Conservation (phyloP, 2,797 vertebrate genomes). For the Sardinella longiceps region DNA sequence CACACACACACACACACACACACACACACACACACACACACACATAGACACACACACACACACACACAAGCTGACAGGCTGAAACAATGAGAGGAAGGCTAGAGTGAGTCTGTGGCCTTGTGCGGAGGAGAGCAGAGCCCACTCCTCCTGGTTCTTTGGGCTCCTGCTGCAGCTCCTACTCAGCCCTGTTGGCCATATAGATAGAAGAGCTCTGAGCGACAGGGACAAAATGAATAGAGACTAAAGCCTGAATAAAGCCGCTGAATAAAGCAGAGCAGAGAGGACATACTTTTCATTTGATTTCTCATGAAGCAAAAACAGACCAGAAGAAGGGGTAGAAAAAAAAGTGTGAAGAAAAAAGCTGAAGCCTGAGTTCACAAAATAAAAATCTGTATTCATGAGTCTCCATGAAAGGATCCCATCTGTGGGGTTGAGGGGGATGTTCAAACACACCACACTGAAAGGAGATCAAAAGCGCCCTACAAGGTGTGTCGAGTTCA, state of each 20-base stretch:
- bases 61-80: not conserved
- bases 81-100: not conserved
- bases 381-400: not conserved
- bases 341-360: not conserved
- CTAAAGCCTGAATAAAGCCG: not conserved
- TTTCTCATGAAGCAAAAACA: not conserved
- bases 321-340: not conserved
- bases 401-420: not conserved
- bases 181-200: not conserved
- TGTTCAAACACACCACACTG: not conserved
- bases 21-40: too few species aligned
- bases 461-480: not conserved
- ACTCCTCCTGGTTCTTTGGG: not conserved
- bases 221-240: not conserved
- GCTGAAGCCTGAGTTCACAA: not conserved
- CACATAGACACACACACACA: slow-evolving; percentile 3
- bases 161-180: too few species aligned
- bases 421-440: not conserved
- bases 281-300: not conserved
- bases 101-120: not conserved
- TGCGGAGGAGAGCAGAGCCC: not conserved
- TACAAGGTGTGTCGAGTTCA: not conserved
- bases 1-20: slow-evolving; percentile 23
- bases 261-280: not conserved
- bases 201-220: not conserved